Percentiles rank a stretch among this genome's conserved stretches.
These are phyloP conservation scores for Oostethus manadensis DNA, from an alignment of 2,113 vertebrate species.

Conservation along the genomic window DNA sequence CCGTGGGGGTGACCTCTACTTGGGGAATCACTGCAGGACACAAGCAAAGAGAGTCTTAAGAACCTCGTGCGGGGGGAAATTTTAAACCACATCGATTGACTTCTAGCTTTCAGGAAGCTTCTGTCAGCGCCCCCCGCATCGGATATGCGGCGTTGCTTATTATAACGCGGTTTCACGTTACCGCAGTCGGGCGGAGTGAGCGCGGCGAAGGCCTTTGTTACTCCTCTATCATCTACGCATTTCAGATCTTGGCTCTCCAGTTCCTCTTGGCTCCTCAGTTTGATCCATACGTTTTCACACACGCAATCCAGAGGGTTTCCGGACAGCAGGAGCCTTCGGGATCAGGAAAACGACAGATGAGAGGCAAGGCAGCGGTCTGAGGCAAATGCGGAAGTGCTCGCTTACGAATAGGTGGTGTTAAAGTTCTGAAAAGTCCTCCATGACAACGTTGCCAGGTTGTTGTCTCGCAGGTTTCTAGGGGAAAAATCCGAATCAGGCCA, in stretches of 20 bases:
- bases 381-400: background rate
- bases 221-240: conserved; percentile 81
- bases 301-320: conserved; percentile 90
- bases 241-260: conserved; percentile 78
- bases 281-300: conserved; percentile 96
- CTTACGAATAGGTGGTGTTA: conserved; percentile 85
- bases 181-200: conserved; percentile 86
- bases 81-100: conserved; percentile 15
- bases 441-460: conserved; percentile 86
- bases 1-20: conserved; percentile 76
- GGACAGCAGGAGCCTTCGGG: conserved; percentile 77
- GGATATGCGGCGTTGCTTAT: conserved; percentile 10
- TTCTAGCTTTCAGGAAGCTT: conserved; percentile 10
- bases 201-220: conserved; percentile 69
- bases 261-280: conserved; percentile 79
- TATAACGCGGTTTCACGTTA: conserved; percentile 65
- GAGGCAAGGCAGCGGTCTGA: background rate
- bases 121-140: conserved; percentile 4
- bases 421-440: conserved; percentile 90
- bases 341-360: background rate
- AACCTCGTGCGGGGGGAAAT: background rate
- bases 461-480: conserved; percentile 89
- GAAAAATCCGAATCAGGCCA: background rate
- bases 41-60: conserved; percentile 15
- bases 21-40: conserved; percentile 76